Evolutionary conservation across 2,888 invertebrate genomes (phyloP).

Genomic region (Gymnocheta viridis): DNA sequence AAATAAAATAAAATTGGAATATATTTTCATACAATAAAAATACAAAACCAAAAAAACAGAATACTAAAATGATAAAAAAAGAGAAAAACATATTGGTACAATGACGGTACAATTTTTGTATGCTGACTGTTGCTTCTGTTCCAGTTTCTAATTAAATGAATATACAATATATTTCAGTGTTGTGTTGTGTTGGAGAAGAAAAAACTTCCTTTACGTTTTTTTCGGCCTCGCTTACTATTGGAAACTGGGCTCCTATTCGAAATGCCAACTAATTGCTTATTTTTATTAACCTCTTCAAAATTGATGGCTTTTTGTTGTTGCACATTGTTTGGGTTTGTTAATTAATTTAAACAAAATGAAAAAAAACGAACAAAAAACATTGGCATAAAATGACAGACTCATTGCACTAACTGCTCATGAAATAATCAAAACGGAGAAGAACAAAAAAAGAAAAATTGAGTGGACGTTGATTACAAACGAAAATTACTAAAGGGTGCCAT

Average conservation of each 20-base stretch:
- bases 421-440: conserved; percentile 20
- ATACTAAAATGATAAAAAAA: conserved; percentile 40
- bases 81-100: conserved; percentile 47
- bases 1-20: conserved; percentile 53
- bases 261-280: conserved; percentile 75
- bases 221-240: conserved; percentile 48
- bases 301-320: conserved; percentile 57
- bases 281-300: conserved; percentile 80
- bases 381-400: conserved; percentile 54
- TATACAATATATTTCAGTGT: conserved; percentile 45
- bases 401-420: conserved; percentile 70
- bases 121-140: conserved; percentile 62
- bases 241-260: conserved; percentile 73
- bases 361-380: conserved; percentile 48
- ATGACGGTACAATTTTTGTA: conserved; percentile 63
- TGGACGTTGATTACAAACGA: conserved; percentile 19
- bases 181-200: conserved; percentile 38
- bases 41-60: conserved; percentile 25
- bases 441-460: conserved; percentile 29
- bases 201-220: conserved; percentile 56
- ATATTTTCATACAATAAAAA: conserved; percentile 37
- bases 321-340: conserved; percentile 76
- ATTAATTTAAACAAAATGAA: conserved; percentile 76
- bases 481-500: not conserved
- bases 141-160: conserved; percentile 68